Percentiles rank a stretch among this genome's conserved stretches.
These are phyloP conservation scores for Solea solea DNA, from an alignment of 2,113 vertebrate species.

Conservation along the genomic window DNA sequence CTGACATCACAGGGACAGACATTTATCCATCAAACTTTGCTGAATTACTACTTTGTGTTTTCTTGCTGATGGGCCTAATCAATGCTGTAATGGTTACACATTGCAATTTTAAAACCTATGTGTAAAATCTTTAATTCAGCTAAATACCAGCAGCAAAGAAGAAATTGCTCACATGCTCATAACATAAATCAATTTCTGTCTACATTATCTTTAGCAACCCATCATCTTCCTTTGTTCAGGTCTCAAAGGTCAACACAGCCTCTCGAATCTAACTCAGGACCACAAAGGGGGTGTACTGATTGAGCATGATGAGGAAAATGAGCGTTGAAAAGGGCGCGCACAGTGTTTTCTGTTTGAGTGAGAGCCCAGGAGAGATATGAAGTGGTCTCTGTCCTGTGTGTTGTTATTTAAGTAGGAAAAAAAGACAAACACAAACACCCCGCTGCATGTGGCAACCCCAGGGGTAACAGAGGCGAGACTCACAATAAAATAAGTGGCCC, in stretches of 20 bases:
- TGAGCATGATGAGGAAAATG: constrained; percentile 62
- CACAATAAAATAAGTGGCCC: too few species aligned
- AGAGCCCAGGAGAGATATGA: constrained; percentile 44
- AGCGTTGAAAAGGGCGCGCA: constrained; percentile 47
- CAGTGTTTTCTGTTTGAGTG: constrained; percentile 34
- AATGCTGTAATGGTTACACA: too few species aligned
- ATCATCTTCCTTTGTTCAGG: constrained; percentile 19
- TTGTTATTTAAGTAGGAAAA: constrained; percentile 34
- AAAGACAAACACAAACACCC: neutral
- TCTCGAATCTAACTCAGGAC: constrained; percentile 63
- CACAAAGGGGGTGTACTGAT: constrained; percentile 38
- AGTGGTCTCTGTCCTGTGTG: constrained; percentile 49
- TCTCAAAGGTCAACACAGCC: constrained; percentile 60
- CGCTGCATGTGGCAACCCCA: too few species aligned
- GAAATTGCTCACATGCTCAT: too few species aligned
- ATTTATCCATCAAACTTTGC: too few species aligned
- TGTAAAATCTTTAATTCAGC: too few species aligned
- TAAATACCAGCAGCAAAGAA: too few species aligned
- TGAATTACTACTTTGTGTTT: too few species aligned
- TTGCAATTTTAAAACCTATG: too few species aligned
- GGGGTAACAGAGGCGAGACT: too few species aligned
- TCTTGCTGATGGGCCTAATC: too few species aligned
- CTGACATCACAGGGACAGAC: too few species aligned
- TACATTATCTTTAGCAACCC: constrained; percentile 32
- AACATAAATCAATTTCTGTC: neutral